These are phyloP conservation scores for Gnatocerus cornutus DNA, from an alignment of 2,888 invertebrate genomes.

Conservation along the genomic window DNA sequence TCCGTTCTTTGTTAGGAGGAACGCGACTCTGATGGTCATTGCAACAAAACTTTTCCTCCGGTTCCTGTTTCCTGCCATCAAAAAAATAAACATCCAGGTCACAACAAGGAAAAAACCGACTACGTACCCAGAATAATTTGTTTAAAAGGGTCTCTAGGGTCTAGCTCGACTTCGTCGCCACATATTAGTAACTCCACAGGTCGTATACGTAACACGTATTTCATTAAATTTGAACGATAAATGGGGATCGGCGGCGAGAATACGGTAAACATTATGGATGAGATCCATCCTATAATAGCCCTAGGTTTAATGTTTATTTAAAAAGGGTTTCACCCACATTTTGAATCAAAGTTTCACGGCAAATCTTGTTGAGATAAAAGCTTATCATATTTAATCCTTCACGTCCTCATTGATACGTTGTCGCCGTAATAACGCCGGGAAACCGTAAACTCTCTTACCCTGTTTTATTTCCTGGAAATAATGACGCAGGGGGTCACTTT, in stretches of 20 bases:
- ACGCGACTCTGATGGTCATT: constrained; percentile 35
- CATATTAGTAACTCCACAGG: constrained; percentile 45
- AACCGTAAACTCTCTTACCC: constrained; percentile 13
- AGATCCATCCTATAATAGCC: constrained; percentile 40
- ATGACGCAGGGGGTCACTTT: constrained; percentile 37
- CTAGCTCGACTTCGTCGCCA: constrained; percentile 29
- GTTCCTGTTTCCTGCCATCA: constrained; percentile 17
- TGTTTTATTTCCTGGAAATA: constrained; percentile 41
- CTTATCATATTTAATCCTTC: constrained; percentile 27
- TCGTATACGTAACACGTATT: constrained; percentile 46
- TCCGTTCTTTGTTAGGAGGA: constrained; percentile 37
- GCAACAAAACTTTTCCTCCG: constrained; percentile 28
- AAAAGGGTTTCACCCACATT: constrained; percentile 34
- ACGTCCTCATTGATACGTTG: constrained; percentile 10
- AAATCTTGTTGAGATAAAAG: constrained; percentile 21
- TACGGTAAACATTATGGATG: constrained; percentile 42
- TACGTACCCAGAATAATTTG: constrained; percentile 34
- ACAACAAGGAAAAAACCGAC: constrained; percentile 24
- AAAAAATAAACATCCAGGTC: constrained; percentile 36
- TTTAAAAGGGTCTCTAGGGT: constrained; percentile 40
- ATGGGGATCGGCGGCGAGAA: constrained; percentile 40
- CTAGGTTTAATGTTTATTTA: constrained; percentile 40
- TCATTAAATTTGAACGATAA: constrained; percentile 47
- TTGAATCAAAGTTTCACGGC: constrained; percentile 22
- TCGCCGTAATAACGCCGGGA: constrained; percentile 12